Conservation (phyloP, 2,888 invertebrate genomes). For the Anthoptus insignis region DNA sequence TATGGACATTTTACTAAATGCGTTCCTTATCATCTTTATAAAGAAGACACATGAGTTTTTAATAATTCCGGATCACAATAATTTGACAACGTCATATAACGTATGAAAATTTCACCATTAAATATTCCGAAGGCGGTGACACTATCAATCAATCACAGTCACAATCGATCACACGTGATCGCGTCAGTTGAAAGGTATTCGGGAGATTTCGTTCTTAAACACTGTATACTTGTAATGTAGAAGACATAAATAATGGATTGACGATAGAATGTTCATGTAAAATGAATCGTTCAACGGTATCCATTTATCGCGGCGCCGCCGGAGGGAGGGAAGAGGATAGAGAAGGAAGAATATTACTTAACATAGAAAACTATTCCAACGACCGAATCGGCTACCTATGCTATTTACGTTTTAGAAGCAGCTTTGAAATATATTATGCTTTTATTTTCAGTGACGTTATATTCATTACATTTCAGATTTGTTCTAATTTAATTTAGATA, state of each 20-base stretch:
- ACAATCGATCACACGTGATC: conserved; percentile 1
- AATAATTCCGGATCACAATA: not conserved
- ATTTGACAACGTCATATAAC: not conserved
- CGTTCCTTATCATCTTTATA: too few species aligned
- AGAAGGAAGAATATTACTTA: too few species aligned
- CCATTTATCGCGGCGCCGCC: not conserved
- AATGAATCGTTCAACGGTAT: not conserved
- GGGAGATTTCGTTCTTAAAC: not conserved
- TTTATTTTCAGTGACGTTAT: too few species aligned
- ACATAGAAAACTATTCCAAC: too few species aligned
- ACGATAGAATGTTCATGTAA: not conserved
- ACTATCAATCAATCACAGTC: conserved; percentile 31
- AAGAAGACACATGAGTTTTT: not conserved
- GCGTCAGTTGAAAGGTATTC: not conserved
- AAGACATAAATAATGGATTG: not conserved
- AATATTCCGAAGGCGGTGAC: conserved; percentile 16
- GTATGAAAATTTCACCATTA: conserved; percentile 10
- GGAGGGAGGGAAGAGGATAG: not conserved
- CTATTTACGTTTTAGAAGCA: too few species aligned
- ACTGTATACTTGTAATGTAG: not conserved
- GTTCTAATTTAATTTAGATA: too few species aligned
- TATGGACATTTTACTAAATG: too few species aligned
- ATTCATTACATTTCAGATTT: too few species aligned
- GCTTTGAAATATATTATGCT: too few species aligned
- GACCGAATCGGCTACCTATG: too few species aligned